Base-by-base conservation (phyloP, 2,888 invertebrate species). In the Diarsia rubi region DNA sequence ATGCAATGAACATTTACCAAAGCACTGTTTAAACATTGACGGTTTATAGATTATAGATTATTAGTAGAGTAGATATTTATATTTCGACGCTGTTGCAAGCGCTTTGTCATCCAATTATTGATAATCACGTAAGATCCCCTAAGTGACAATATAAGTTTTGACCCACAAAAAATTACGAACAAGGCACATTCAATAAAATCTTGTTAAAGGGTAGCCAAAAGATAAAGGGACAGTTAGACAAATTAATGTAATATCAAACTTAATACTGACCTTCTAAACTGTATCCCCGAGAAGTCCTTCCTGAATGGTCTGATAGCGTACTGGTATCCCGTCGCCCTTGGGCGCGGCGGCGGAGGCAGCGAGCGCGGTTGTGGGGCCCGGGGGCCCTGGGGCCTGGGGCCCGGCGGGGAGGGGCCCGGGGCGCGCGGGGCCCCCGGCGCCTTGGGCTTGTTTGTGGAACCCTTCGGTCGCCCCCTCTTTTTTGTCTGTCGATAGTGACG, bases 211-310 rank as follows among this genome's bases (percentile, higher is more conserved):
- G 16, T 6, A 54, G 54, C 16, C 14, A 14, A 24, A 0, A 2
- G 24, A 54, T 24, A 54, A 54, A 54, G 6, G 54, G 14, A 24
- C 12, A 12, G 8, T 9, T n/a, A n/a, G 5, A 54, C 0, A 24
- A 5, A 52, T 24, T 14, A 14, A 14, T 24, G 24, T 54, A 14
- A 54, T 54, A 54, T 54, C 6, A 16, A 24, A 57, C 8, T 19
- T 14, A 14, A 2, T 45, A 66, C 87, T 82, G 11, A 96, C 96
- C 96, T 96, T 83, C 95, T 91, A 73, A 97, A 97, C 91, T 96
- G 96, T 90, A 97, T 96, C 54, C 96, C 96, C 0, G 96, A 96
- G 93, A 97, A 97, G 91, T 97, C 96, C 90, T 96, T 96, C 87
- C 96, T 88, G 88, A 96, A 96, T 0, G 96, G 96, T 19, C 96